Percentiles rank a stretch among this genome's conserved stretches.
Evolutionary conservation across 2,113 vertebrate species (phyloP).

Genomic region (Argyrosomus japonicus): DNA sequence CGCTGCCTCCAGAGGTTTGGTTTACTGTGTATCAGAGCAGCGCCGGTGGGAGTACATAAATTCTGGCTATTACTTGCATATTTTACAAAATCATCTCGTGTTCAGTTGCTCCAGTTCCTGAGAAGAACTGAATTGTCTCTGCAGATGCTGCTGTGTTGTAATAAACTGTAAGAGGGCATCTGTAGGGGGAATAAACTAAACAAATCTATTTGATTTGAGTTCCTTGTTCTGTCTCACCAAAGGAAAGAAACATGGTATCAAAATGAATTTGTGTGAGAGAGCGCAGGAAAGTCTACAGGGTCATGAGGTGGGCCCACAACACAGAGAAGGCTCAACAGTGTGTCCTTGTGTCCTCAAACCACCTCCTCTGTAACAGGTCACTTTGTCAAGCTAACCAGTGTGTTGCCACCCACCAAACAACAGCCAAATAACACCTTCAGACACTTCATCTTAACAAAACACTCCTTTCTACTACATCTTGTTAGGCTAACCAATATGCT

Average conservation of each 20-base stretch:
- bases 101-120: constrained; percentile 5
- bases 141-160: not conserved
- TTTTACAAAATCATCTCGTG: constrained; percentile 30
- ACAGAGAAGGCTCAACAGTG: not conserved
- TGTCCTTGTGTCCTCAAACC: not conserved
- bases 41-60: constrained; percentile 16
- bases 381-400: not conserved
- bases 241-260: not conserved
- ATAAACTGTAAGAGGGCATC: not conserved
- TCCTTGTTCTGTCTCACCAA: not conserved
- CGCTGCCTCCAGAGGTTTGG: constrained; percentile 40
- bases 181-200: not conserved
- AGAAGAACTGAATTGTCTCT: not conserved
- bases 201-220: too few relatives aligned
- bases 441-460: not conserved
- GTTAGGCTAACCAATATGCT: not conserved
- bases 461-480: not conserved
- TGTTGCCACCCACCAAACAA: not conserved
- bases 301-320: not conserved
- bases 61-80: constrained; percentile 6
- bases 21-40: constrained; percentile 36
- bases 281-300: not conserved
- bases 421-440: not conserved
- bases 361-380: not conserved
- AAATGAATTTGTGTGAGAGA: not conserved